These are phyloP conservation scores for Delphinus delphis DNA, from an alignment of 2,113 vertebrate species.

Conservation along the genomic window DNA sequence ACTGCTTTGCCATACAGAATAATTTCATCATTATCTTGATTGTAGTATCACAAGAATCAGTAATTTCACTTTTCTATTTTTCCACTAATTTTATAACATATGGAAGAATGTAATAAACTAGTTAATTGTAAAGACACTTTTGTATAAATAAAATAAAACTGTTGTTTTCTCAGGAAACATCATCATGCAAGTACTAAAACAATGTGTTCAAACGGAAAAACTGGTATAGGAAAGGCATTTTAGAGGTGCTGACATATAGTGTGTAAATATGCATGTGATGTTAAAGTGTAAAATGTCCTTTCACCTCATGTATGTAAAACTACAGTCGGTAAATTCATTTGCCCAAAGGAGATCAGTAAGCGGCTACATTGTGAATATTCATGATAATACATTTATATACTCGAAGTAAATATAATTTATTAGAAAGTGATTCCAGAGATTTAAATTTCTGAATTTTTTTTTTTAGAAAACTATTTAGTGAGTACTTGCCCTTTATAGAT, in stretches of 20 bases:
- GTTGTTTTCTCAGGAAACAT: background rate
- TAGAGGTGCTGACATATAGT: background rate
- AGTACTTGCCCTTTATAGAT: background rate
- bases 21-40: background rate
- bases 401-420: background rate
- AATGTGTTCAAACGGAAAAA: background rate
- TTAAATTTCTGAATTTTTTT: background rate
- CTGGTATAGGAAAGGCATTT: background rate
- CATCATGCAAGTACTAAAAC: background rate
- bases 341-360: background rate
- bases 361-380: background rate
- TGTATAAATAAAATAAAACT: background rate
- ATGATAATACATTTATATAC: no score
- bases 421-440: background rate
- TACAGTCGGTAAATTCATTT: background rate
- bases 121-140: background rate
- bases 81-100: background rate
- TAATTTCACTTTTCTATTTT: background rate
- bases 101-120: background rate
- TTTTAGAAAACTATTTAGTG: background rate
- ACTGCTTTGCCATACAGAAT: background rate
- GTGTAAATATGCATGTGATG: background rate
- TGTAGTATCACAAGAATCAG: background rate
- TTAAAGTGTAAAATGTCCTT: background rate
- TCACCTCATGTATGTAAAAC: background rate